Percentiles rank a stretch among this genome's conserved stretches.
Evolutionary conservation across 1,140 invertebrate species (phyloP).

Genomic region (Muscidifurax raptorellus): DNA sequence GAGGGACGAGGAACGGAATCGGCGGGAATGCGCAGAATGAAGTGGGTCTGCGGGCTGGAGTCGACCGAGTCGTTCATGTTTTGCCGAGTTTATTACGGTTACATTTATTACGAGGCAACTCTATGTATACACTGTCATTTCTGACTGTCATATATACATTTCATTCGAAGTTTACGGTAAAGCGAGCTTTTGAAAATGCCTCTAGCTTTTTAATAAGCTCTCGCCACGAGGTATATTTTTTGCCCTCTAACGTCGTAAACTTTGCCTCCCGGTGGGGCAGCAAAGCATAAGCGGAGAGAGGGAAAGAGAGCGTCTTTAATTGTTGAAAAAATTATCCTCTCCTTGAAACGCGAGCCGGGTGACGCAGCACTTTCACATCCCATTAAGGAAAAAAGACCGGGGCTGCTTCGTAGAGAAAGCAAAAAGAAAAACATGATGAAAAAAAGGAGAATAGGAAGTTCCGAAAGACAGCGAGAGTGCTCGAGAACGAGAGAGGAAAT

Average conservation of each 20-base stretch:
- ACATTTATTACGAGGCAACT: not conserved
- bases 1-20: not conserved
- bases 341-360: not conserved
- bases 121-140: not conserved
- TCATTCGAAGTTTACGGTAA: not conserved
- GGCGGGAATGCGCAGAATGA: not conserved
- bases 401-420: not conserved
- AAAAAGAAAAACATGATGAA: slow-evolving; percentile 7
- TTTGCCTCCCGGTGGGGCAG: too few species aligned
- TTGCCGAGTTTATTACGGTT: too few species aligned
- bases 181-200: not conserved
- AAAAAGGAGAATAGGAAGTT: slow-evolving; percentile 1
- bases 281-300: not conserved
- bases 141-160: not conserved
- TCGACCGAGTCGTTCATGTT: too few species aligned
- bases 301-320: not conserved
- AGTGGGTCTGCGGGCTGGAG: not conserved
- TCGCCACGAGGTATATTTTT: not conserved
- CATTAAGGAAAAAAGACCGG: slow-evolving; percentile 31
- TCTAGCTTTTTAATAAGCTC: not conserved
- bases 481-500: not conserved
- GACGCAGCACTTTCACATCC: not conserved
- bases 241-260: not conserved
- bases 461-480: not conserved
- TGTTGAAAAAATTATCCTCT: not conserved